Conservation (phyloP, 2,113 vertebrate species). For the Neodon shergylaensis region DNA sequence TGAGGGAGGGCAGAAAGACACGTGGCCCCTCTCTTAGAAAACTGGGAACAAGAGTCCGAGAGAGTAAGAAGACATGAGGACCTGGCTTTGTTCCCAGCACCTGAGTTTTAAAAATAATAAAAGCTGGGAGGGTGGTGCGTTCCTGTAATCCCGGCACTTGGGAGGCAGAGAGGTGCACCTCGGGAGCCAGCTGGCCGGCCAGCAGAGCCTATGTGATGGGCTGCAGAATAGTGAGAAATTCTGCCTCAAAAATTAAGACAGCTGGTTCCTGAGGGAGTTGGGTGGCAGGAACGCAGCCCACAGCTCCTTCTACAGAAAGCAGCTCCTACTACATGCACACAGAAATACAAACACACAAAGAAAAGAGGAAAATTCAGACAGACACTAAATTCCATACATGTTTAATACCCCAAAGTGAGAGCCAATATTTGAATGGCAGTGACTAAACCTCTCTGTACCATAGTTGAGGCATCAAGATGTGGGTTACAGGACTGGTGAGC, state of each 20-base stretch:
- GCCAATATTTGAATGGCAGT: background rate
- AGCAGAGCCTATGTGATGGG: background rate
- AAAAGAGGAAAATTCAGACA: background rate
- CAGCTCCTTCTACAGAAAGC: too few species aligned
- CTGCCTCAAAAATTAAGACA: background rate
- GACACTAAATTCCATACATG: background rate
- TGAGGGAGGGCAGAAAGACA: background rate
- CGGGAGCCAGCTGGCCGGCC: too few species aligned
- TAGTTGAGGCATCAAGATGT: background rate
- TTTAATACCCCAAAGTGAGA: background rate
- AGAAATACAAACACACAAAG: background rate
- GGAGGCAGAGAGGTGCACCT: background rate
- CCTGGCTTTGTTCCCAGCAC: background rate
- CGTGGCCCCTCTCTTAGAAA: background rate
- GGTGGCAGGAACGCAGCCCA: too few species aligned
- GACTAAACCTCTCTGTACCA: background rate
- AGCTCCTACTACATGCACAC: background rate
- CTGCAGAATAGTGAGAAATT: background rate
- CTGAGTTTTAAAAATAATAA: background rate
- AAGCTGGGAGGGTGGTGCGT: background rate
- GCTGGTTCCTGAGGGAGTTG: background rate
- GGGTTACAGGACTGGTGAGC: background rate
- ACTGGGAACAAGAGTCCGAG: background rate
- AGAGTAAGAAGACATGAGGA: background rate
- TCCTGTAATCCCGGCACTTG: background rate